Conservation (phyloP, 2,113 vertebrate species). For the Acrocephalus kingi region DNA sequence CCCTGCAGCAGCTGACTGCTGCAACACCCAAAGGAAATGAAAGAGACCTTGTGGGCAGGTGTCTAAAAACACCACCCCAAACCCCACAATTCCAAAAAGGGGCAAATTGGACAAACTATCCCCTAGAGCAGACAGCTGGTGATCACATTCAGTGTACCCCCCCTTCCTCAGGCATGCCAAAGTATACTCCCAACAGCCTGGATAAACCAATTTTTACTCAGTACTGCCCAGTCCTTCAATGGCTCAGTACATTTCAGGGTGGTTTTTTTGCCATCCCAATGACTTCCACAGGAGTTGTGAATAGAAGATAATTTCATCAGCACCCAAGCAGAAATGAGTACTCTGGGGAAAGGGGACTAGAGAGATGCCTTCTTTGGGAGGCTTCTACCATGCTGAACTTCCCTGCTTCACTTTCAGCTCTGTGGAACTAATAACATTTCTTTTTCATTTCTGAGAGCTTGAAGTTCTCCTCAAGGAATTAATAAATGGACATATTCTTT, state of each 20-base stretch:
- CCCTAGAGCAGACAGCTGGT: not conserved
- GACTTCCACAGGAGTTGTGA: not conserved
- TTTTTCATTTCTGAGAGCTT: not conserved
- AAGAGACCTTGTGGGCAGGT: not conserved
- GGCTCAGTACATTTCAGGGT: not conserved
- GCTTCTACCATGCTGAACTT: not conserved
- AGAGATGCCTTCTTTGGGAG: not conserved
- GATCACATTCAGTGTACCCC: accelerated
- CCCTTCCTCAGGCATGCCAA: not conserved
- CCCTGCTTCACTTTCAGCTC: not conserved
- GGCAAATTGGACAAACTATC: not conserved
- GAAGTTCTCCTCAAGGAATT: not conserved
- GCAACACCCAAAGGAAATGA: not conserved
- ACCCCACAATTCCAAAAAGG: not conserved
- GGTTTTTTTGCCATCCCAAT: accelerated
- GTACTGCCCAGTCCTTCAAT: not conserved
- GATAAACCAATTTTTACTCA: not conserved
- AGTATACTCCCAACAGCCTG: not conserved
- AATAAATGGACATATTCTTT: not conserved
- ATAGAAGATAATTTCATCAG: not conserved
- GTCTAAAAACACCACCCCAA: not conserved
- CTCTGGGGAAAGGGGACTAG: not conserved
- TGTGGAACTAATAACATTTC: not conserved
- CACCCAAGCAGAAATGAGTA: not conserved
- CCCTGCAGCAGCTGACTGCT: not conserved